These are phyloP conservation scores for Nematostella vectensis DNA, from an alignment of 92 coral and sea anemone species.

Conservation along the genomic window DNA sequence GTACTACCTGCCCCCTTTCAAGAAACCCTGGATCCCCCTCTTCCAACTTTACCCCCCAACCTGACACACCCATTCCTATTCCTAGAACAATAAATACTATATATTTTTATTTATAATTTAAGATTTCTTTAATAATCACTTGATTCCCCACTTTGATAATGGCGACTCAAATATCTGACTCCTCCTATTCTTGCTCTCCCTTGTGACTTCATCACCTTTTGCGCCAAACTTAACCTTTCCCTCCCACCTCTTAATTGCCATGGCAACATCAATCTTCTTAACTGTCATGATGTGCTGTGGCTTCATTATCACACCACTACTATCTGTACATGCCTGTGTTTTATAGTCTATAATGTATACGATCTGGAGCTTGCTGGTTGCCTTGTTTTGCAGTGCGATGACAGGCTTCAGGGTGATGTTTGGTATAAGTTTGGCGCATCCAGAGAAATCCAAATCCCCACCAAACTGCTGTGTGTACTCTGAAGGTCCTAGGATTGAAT, in stretches of 20 bases:
- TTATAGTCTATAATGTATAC: constrained; percentile 45
- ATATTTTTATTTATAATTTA: too few relatives aligned
- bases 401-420: constrained; percentile 31
- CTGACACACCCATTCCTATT: too few relatives aligned
- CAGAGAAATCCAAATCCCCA: constrained; percentile 16
- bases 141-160: constrained; percentile 16
- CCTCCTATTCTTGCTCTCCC: constrained; percentile 7
- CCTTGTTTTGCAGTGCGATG: constrained; percentile 26
- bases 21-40: too few relatives aligned
- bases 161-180: constrained; percentile 31
- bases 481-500: constrained; percentile 21
- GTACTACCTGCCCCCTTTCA: too few relatives aligned
- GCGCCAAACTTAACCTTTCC: background rate
- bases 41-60: too few relatives aligned
- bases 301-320: constrained; percentile 23
- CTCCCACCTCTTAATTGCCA: background rate
- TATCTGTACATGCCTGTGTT: constrained; percentile 8
- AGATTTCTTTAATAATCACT: too few relatives aligned
- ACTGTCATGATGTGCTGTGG: constrained; percentile 18
- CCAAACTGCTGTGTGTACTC: constrained; percentile 31
- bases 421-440: constrained; percentile 49
- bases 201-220: background rate
- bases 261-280: constrained; percentile 16
- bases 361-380: constrained; percentile 32
- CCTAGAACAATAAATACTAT: too few relatives aligned